Conservation (phyloP, 2,888 invertebrate species). For the Sisyra terminalis region DNA sequence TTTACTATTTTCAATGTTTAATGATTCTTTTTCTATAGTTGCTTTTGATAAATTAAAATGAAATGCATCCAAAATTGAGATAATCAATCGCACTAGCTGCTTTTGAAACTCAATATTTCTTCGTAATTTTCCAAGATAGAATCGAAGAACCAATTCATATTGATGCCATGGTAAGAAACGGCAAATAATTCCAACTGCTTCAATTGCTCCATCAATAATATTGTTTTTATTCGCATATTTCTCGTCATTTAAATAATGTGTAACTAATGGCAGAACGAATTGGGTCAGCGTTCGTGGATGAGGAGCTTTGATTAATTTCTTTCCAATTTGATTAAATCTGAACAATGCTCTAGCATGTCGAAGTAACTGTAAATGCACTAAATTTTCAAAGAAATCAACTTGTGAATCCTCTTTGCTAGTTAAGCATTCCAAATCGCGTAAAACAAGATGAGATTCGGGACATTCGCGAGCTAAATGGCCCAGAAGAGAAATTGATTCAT, state of each 20-base stretch:
- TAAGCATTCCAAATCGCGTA: conserved; percentile 51
- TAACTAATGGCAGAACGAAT: conserved; percentile 71
- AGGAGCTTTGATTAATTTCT: conserved; percentile 39
- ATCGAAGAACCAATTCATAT: conserved; percentile 66
- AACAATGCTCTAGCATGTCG: conserved; percentile 68
- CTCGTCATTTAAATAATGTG: conserved; percentile 63
- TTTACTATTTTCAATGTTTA: conserved; percentile 9
- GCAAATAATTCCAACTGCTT: conserved; percentile 61
- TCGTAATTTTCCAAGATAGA: conserved; percentile 62
- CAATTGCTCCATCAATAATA: conserved; percentile 71
- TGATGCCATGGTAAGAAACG: conserved; percentile 75
- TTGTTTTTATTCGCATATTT: conserved; percentile 61
- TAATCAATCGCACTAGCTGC: conserved; percentile 59
- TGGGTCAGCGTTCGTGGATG: conserved; percentile 59
- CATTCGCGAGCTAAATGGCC: conserved; percentile 62
- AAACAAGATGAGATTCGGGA: conserved; percentile 43
- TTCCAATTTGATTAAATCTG: conserved; percentile 52
- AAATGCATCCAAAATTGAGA: conserved; percentile 73
- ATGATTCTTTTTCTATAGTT: conserved; percentile 15
- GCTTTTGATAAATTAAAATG: conserved; percentile 74
- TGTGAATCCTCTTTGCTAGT: conserved; percentile 59
- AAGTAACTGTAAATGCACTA: conserved; percentile 75
- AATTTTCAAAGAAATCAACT: conserved; percentile 89
- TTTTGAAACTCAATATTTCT: conserved; percentile 61
- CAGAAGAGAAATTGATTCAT: conserved; percentile 65